Conservation (phyloP, 2,113 vertebrate species). For the Oreochromis spilurus region DNA sequence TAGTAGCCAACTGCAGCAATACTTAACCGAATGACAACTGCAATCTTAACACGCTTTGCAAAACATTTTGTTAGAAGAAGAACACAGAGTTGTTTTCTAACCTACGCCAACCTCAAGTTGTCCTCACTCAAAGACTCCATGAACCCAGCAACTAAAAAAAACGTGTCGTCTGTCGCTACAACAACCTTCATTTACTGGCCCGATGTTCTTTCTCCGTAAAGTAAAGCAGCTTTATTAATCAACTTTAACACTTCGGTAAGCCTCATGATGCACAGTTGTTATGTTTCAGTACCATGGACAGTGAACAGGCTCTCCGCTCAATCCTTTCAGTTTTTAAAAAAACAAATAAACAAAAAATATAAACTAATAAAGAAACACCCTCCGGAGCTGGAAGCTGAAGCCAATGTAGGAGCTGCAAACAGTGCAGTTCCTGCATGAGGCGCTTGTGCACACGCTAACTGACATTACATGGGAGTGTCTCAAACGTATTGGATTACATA, state of each 20-base stretch:
- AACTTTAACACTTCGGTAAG: too few species aligned
- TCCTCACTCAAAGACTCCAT: background rate
- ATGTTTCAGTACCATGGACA: background rate
- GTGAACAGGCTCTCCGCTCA: background rate
- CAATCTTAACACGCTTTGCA: background rate
- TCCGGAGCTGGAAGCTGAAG: background rate
- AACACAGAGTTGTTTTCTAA: background rate
- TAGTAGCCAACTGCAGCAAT: background rate
- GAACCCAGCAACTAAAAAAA: background rate
- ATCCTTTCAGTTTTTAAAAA: background rate
- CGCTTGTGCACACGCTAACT: background rate
- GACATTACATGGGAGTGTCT: background rate
- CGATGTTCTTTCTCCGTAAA: background rate
- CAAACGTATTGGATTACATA: background rate
- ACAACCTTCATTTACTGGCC: background rate
- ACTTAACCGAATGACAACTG: background rate
- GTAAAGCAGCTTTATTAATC: background rate
- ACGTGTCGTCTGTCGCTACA: background rate
- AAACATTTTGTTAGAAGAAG: rapidly evolving
- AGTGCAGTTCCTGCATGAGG: background rate
- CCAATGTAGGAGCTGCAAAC: rapidly evolving
- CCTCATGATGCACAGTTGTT: too few species aligned
- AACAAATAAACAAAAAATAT: rapidly evolving
- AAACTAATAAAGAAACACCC: background rate
- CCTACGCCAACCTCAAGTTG: rapidly evolving